Evolutionary conservation across 2,888 invertebrate genomes (phyloP).

Genomic region (Hartigia nigra): DNA sequence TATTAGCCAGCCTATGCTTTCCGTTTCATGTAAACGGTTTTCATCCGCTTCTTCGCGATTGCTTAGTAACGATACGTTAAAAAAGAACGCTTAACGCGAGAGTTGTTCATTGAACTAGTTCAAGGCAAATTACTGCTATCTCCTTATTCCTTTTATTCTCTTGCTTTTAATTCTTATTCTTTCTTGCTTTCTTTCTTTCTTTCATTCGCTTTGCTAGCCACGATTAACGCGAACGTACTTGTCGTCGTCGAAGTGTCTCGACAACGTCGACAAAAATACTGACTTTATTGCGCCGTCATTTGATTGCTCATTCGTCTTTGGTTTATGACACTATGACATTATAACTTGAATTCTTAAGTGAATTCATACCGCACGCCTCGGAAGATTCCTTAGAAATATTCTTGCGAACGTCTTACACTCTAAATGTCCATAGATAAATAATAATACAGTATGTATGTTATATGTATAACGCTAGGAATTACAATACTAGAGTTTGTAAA

Average conservation of each 20-base stretch:
- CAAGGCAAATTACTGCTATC: background rate
- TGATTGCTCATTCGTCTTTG: slow-evolving; percentile 32
- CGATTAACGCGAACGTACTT: background rate
- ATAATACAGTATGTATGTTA: slow-evolving; percentile 20
- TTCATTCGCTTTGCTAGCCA: background rate
- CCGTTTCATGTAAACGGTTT: background rate
- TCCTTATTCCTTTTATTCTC: background rate
- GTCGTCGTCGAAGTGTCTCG: background rate
- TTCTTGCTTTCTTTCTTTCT: background rate
- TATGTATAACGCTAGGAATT: slow-evolving; percentile 24
- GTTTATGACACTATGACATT: slow-evolving; percentile 4
- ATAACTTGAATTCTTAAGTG: background rate
- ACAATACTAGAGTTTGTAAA: slow-evolving; percentile 42
- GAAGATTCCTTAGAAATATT: slow-evolving; percentile 14
- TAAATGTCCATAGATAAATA: slow-evolving; percentile 1
- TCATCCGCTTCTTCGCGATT: background rate
- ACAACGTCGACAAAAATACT: slow-evolving; percentile 31
- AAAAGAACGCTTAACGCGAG: background rate
- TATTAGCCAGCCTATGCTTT: background rate
- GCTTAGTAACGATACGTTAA: background rate
- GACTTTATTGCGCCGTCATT: slow-evolving; percentile 39
- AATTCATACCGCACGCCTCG: background rate
- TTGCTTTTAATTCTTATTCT: background rate
- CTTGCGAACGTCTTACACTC: slow-evolving; percentile 10
- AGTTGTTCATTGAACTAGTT: background rate